Evolutionary conservation across 2,113 vertebrate genomes (phyloP).

Genomic region (Struthidea cinerea): DNA sequence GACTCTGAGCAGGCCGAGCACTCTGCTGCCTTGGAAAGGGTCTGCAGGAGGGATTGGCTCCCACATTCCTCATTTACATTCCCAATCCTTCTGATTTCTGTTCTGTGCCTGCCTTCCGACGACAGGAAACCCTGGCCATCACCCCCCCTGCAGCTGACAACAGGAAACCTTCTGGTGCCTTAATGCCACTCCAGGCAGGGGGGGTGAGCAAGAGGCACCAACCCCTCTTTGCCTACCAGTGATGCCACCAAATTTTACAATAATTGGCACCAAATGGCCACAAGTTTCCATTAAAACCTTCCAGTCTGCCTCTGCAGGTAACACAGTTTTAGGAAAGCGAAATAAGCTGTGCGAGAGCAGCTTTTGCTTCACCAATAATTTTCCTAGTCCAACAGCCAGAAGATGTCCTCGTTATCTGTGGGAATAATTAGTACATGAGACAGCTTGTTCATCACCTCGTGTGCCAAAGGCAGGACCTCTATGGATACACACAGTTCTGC

Average conservation of each 20-base stretch:
- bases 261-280: background rate
- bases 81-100: background rate
- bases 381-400: background rate
- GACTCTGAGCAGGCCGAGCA: background rate
- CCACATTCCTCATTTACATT: background rate
- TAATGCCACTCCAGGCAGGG: background rate
- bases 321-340: background rate
- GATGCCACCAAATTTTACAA: background rate
- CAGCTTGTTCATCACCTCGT: conserved; percentile 5
- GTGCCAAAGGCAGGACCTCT: conserved; percentile 25
- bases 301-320: background rate
- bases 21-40: background rate
- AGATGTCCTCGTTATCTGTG: conserved; percentile 17
- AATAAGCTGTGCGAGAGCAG: background rate
- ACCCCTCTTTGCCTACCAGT: background rate
- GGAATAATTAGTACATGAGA: conserved; percentile 18
- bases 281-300: background rate
- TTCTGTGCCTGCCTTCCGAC: background rate
- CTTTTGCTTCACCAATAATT: background rate
- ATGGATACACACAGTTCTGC: background rate
- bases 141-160: background rate
- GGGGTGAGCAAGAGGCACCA: background rate
- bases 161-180: background rate
- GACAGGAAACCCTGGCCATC: background rate
- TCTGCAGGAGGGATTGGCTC: background rate